These are phyloP conservation scores for Amphiprion clarkii DNA, from an alignment of 2,797 vertebrate genomes.

Conservation along the genomic window DNA sequence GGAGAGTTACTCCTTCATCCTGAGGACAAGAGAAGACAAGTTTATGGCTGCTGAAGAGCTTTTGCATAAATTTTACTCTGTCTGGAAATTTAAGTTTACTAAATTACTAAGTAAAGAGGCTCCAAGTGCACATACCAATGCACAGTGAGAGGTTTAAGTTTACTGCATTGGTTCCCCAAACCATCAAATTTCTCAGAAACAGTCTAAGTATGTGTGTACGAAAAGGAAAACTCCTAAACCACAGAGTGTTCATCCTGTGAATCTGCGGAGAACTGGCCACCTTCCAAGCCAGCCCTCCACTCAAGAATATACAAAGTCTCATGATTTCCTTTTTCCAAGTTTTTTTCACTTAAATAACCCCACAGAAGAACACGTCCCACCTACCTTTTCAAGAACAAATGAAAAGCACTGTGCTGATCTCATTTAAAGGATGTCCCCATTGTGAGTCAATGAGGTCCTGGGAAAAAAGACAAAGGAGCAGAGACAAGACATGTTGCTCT, in stretches of 20 bases:
- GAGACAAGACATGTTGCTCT: slow-evolving; percentile 53
- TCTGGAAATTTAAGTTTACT: slow-evolving; percentile 13
- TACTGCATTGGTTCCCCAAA: neutral
- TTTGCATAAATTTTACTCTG: slow-evolving; percentile 24
- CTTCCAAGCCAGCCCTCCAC: slow-evolving; percentile 39
- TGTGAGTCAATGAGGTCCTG: neutral
- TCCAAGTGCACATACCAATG: neutral
- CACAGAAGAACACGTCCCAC: slow-evolving; percentile 8
- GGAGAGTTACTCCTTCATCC: slow-evolving; percentile 21
- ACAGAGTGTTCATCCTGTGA: slow-evolving; percentile 62
- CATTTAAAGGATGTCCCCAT: slow-evolving; percentile 7
- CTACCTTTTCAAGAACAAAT: slow-evolving; percentile 26
- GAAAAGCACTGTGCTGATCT: slow-evolving; percentile 17
- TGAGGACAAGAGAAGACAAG: slow-evolving; percentile 9
- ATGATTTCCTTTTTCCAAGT: slow-evolving; percentile 24
- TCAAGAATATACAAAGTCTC: slow-evolving; percentile 38
- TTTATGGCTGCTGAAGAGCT: slow-evolving; percentile 20
- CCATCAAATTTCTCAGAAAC: slow-evolving; percentile 7
- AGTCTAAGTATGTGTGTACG: slow-evolving; percentile 8
- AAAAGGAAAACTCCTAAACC: slow-evolving; percentile 51
- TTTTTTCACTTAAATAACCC: slow-evolving; percentile 20
- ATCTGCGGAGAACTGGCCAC: slow-evolving; percentile 30
- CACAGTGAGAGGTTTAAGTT: slow-evolving; percentile 2
- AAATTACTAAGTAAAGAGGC: neutral
- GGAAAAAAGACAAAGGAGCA: slow-evolving; percentile 1